Evolutionary conservation across 2,888 invertebrate species (phyloP).

Genomic region (Patella ulyssiponensis): DNA sequence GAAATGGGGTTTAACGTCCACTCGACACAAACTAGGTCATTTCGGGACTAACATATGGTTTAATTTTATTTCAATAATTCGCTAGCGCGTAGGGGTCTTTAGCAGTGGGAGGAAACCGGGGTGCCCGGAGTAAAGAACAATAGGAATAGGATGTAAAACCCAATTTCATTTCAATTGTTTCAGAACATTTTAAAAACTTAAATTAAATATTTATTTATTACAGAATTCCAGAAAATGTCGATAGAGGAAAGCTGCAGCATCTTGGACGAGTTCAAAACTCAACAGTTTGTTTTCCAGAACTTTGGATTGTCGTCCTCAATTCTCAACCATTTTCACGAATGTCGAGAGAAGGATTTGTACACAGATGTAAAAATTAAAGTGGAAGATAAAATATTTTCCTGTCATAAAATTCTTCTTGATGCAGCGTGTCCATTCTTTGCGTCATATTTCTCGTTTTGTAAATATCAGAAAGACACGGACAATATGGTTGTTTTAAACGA

Average conservation of each 20-base stretch:
- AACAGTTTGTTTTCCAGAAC: slow-evolving; percentile 18
- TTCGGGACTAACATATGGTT: too few relatives aligned
- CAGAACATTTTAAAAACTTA: too few relatives aligned
- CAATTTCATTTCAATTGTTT: too few relatives aligned
- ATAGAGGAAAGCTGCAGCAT: not conserved
- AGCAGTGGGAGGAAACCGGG: too few relatives aligned
- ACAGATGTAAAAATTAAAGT: slow-evolving; percentile 33
- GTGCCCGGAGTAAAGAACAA: too few relatives aligned
- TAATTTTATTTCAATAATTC: too few relatives aligned
- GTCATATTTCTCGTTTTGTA: slow-evolving; percentile 29
- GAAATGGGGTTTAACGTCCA: too few relatives aligned
- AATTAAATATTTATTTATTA: too few relatives aligned
- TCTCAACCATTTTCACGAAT: slow-evolving; percentile 24
- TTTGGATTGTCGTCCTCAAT: not conserved
- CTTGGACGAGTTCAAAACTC: slow-evolving; percentile 19
- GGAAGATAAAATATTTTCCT: slow-evolving; percentile 27
- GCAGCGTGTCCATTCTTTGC: slow-evolving; percentile 32
- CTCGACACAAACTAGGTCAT: too few relatives aligned
- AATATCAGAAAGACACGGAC: slow-evolving; percentile 8
- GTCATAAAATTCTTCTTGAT: slow-evolving; percentile 35
- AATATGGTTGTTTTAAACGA: slow-evolving; percentile 14
- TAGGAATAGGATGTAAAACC: too few relatives aligned
- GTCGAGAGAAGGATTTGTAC: slow-evolving; percentile 23
- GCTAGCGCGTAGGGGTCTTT: too few relatives aligned
- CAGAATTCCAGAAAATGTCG: too few relatives aligned